phyloP scores from a whole-genome alignment of 2,113 vertebrate species.

The Mormyrus iriodes region DNA sequence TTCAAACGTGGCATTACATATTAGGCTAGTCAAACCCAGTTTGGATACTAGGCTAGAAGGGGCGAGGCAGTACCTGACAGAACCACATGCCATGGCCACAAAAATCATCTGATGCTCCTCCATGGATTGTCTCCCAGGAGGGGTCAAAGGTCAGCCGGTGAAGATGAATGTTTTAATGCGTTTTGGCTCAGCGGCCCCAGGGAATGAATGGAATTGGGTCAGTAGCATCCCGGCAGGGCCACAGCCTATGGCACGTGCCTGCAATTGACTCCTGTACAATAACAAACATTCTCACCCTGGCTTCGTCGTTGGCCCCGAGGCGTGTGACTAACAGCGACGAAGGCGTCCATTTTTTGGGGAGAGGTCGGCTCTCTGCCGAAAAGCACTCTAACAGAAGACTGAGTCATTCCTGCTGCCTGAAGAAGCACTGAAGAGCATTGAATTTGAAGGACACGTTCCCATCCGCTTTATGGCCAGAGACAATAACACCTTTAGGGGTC shows the following conservation, averaged over 20 bases:
- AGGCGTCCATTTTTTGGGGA: neutral
- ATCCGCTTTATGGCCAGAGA: neutral
- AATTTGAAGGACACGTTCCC: neutral
- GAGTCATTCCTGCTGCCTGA: neutral
- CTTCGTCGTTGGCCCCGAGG: neutral
- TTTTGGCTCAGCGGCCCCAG: neutral
- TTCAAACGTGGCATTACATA: neutral
- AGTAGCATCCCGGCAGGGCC: neutral
- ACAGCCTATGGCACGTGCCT: neutral
- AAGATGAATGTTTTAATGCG: constrained; percentile 1
- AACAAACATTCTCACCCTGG: neutral
- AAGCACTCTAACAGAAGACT: neutral
- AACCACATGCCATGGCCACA: neutral
- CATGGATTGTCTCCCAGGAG: neutral
- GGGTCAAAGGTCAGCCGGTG: neutral
- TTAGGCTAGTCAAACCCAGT: neutral
- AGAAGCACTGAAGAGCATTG: neutral
- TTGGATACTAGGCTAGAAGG: neutral
- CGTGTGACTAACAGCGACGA: neutral
- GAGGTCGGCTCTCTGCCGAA: neutral
- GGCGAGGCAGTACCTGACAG: too few species aligned
- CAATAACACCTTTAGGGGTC: neutral
- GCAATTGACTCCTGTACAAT: neutral
- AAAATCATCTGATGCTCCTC: neutral
- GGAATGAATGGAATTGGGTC: neutral